phyloP scores from a whole-genome alignment of 2,888 invertebrate genomes.

The Hoplodrina blanda region DNA sequence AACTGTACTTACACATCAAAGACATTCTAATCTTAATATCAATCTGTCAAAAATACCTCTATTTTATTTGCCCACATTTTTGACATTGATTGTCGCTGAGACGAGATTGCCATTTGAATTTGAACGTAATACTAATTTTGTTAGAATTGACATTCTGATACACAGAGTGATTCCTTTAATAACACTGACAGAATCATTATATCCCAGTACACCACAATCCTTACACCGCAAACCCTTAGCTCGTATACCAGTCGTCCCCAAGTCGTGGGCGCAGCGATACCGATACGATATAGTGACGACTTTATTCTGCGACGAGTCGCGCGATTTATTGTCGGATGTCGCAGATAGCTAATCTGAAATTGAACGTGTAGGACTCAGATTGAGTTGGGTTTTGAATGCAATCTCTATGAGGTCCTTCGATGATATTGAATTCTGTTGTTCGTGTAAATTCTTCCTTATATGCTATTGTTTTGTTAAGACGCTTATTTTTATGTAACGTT shows the following conservation, averaged over 20 bases:
- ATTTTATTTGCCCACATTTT: no score
- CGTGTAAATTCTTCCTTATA: conserved; percentile 31
- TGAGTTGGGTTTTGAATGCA: conserved; percentile 53
- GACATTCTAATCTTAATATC: no score
- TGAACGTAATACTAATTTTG: no score
- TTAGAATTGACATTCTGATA: no score
- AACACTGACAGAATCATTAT: neutral
- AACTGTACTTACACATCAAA: no score
- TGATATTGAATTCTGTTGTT: conserved; percentile 26
- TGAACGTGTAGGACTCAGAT: conserved; percentile 60
- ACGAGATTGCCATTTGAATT: no score
- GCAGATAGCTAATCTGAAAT: conserved; percentile 66
- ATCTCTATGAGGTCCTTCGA: conserved; percentile 33
- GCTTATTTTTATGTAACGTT: no score
- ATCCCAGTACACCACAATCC: conserved; percentile 20
- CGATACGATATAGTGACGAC: conserved; percentile 83
- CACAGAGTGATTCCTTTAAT: no score
- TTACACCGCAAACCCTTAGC: conserved; percentile 22
- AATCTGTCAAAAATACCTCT: no score
- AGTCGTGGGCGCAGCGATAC: conserved; percentile 76
- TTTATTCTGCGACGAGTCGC: conserved; percentile 80
- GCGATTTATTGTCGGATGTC: conserved; percentile 76
- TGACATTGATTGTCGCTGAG: no score
- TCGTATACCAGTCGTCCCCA: conserved; percentile 68
- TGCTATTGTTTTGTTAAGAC: conserved; percentile 1